phyloP scores from a whole-genome alignment of 2,113 vertebrate species.

The Nymphicus hollandicus region DNA sequence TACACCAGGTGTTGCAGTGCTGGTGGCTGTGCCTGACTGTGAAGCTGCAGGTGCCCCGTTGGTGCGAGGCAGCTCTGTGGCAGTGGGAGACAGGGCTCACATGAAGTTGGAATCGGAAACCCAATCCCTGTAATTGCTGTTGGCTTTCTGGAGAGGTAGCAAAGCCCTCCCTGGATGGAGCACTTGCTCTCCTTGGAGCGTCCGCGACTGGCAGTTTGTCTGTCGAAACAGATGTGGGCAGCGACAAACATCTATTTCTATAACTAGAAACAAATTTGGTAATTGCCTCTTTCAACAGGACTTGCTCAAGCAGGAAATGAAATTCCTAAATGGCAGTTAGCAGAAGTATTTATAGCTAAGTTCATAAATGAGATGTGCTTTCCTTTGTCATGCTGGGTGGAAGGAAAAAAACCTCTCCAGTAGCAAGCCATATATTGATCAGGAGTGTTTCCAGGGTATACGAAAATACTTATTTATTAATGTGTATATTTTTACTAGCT shows the following conservation, averaged over 20 bases:
- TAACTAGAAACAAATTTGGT: conserved; percentile 80
- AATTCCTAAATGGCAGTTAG: conserved; percentile 68
- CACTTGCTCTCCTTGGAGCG: conserved; percentile 52
- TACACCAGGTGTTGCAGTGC: neutral
- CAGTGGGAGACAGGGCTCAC: neutral
- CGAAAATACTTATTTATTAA: neutral
- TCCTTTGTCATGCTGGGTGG: conserved; percentile 48
- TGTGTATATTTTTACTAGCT: conserved; percentile 34
- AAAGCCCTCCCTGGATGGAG: conserved; percentile 25
- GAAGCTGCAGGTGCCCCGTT: neutral
- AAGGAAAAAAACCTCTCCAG: neutral
- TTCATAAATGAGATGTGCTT: conserved; percentile 60
- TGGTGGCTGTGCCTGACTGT: neutral
- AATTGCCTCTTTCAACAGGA: conserved; percentile 73
- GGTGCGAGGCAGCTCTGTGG: rapidly evolving
- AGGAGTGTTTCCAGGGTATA: neutral
- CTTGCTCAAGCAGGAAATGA: conserved; percentile 75
- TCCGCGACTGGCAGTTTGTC: conserved; percentile 71
- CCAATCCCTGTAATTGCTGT: neutral
- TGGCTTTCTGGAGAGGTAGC: neutral
- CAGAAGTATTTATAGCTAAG: conserved; percentile 77
- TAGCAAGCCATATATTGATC: conserved; percentile 26
- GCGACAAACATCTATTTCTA: conserved; percentile 81
- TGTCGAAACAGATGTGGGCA: conserved; percentile 80
- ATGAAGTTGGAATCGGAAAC: neutral